Percentiles rank a stretch among this genome's conserved stretches.
phyloP scores from a whole-genome alignment of 2,113 vertebrate genomes.

The Phocoena sinus region DNA sequence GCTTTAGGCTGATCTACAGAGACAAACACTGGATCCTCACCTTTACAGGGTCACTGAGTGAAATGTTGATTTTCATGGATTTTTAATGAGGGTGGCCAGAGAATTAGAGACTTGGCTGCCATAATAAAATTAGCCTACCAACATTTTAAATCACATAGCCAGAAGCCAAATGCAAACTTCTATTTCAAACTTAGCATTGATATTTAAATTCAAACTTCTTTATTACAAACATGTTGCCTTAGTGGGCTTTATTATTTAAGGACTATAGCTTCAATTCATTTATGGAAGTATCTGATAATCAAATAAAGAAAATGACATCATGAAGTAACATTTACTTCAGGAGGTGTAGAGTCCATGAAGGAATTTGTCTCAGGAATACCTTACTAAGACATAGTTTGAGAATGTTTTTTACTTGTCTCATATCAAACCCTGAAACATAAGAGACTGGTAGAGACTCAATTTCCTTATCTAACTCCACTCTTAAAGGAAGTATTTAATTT shows the following conservation, averaged over 20 bases:
- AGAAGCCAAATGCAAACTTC: background rate
- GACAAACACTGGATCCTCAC: background rate
- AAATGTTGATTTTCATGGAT: background rate
- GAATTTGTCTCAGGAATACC: background rate
- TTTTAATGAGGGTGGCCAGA: background rate
- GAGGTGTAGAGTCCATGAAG: background rate
- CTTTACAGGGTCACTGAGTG: background rate
- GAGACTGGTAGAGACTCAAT: background rate
- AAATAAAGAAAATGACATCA: background rate
- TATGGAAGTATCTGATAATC: background rate
- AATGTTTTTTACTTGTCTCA: slow-evolving; percentile 22
- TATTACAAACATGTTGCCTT: background rate
- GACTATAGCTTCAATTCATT: background rate
- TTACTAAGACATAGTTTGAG: background rate
- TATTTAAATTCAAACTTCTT: background rate
- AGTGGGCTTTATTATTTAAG: background rate
- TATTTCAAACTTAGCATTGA: background rate
- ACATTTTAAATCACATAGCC: background rate
- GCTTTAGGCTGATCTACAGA: background rate
- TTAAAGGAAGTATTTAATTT: slow-evolving; percentile 14
- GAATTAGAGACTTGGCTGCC: background rate
- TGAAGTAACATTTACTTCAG: background rate
- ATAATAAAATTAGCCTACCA: background rate
- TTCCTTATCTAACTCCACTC: background rate
- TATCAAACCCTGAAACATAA: background rate